phyloP scores from a whole-genome alignment of 2,797 vertebrate genomes.

The Zenarchopterus dispar region DNA sequence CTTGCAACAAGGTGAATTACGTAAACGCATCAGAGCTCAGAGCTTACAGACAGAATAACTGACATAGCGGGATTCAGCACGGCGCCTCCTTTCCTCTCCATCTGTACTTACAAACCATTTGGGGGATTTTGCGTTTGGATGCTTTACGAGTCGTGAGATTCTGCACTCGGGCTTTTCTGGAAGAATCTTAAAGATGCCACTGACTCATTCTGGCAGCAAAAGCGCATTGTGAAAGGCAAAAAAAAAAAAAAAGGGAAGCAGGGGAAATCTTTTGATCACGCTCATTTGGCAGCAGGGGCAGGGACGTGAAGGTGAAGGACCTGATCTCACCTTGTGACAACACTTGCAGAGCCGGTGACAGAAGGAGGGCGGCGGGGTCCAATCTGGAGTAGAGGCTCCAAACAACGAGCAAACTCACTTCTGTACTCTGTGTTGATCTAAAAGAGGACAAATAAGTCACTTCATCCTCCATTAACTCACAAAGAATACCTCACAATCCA shows the following conservation, averaged over 20 bases:
- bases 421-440: constrained; percentile 92
- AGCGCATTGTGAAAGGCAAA: constrained; percentile 8
- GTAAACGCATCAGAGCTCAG: constrained; percentile 49
- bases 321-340: constrained; percentile 62
- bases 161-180: constrained; percentile 45
- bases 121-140: constrained; percentile 56
- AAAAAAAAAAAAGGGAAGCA: constrained; percentile 12
- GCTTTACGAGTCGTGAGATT: constrained; percentile 55
- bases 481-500: neutral
- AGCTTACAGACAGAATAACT: constrained; percentile 54
- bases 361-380: constrained; percentile 78
- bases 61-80: constrained; percentile 56
- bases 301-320: neutral
- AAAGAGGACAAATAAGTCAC: neutral
- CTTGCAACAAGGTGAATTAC: constrained; percentile 61
- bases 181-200: constrained; percentile 32
- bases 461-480: neutral
- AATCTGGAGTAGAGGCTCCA: constrained; percentile 87
- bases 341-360: constrained; percentile 55
- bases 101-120: constrained; percentile 54
- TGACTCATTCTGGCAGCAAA: constrained; percentile 10
- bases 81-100: constrained; percentile 63
- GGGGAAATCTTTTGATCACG: constrained; percentile 8
- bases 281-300: neutral
- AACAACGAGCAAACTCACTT: constrained; percentile 88